These are phyloP conservation scores for Ormyrus nitidulus DNA, from an alignment of 2,888 invertebrate species.

Conservation along the genomic window DNA sequence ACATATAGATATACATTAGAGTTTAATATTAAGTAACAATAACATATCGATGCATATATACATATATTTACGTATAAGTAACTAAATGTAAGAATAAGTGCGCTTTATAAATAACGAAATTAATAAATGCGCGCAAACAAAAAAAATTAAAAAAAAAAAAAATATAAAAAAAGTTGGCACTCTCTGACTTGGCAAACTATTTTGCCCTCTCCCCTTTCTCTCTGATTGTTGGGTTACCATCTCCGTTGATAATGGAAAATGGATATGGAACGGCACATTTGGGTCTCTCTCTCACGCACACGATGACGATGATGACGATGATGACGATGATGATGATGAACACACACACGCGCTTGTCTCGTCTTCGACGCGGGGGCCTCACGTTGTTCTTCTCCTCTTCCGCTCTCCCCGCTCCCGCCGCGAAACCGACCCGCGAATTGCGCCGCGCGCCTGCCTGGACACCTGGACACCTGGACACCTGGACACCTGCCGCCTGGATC, in stretches of 20 bases:
- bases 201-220: constrained; percentile 81
- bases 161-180: constrained; percentile 67
- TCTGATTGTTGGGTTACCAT: constrained; percentile 81
- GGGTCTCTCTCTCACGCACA: constrained; percentile 52
- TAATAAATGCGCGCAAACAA: constrained; percentile 43
- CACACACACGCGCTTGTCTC: constrained; percentile 51
- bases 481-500: too few relatives aligned
- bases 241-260: constrained; percentile 71
- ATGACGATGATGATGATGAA: constrained; percentile 64
- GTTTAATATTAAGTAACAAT: background rate
- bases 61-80: constrained; percentile 1
- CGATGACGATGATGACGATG: constrained; percentile 64
- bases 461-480: too few relatives aligned
- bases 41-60: constrained; percentile 28
- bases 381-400: constrained; percentile 54
- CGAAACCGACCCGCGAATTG: constrained; percentile 49
- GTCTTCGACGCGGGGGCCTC: constrained; percentile 49
- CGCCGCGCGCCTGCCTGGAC: constrained; percentile 43
- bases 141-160: constrained; percentile 57
- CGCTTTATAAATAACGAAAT: constrained; percentile 40
- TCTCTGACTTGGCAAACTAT: constrained; percentile 81
- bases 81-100: constrained; percentile 12
- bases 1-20: background rate
- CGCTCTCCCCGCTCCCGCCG: constrained; percentile 67
- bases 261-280: constrained; percentile 55